Conservation (phyloP, 2,797 vertebrate genomes). For the Philypnodon macrostomus region DNA sequence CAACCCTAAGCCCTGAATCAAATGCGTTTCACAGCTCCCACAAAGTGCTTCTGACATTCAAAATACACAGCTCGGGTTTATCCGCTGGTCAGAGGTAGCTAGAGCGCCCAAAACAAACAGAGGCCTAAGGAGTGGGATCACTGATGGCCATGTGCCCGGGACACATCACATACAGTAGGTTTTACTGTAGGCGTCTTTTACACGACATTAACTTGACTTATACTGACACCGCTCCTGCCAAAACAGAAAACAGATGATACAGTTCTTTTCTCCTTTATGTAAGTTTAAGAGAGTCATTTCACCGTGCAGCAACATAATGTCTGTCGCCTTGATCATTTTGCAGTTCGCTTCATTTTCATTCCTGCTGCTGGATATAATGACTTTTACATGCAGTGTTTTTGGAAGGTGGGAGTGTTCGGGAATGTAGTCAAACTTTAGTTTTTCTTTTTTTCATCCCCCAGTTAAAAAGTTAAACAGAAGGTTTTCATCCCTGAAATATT, state of each 20-base stretch:
- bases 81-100: constrained; percentile 69
- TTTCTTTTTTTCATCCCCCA: constrained; percentile 44
- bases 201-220: constrained; percentile 41
- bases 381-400: constrained; percentile 69
- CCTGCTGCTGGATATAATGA: constrained; percentile 69
- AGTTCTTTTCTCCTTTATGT: constrained; percentile 60
- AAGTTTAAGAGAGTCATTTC: constrained; percentile 48
- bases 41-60: constrained; percentile 77
- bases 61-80: constrained; percentile 73
- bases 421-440: constrained; percentile 47
- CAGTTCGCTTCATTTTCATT: constrained; percentile 66
- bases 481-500: constrained; percentile 49
- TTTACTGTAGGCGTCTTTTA: constrained; percentile 50
- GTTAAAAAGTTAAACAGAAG: constrained; percentile 64
- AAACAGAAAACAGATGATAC: constrained; percentile 54
- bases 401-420: constrained; percentile 63
- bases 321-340: constrained; percentile 67
- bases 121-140: constrained; percentile 66
- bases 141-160: constrained; percentile 65
- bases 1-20: constrained; percentile 60
- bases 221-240: constrained; percentile 35
- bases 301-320: constrained; percentile 60
- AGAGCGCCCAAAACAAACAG: constrained; percentile 75
- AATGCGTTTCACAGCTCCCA: constrained; percentile 71
- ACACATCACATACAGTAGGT: constrained; percentile 56